phyloP scores from a whole-genome alignment of 2,797 vertebrate species.

The Pantherophis vulpinus region DNA sequence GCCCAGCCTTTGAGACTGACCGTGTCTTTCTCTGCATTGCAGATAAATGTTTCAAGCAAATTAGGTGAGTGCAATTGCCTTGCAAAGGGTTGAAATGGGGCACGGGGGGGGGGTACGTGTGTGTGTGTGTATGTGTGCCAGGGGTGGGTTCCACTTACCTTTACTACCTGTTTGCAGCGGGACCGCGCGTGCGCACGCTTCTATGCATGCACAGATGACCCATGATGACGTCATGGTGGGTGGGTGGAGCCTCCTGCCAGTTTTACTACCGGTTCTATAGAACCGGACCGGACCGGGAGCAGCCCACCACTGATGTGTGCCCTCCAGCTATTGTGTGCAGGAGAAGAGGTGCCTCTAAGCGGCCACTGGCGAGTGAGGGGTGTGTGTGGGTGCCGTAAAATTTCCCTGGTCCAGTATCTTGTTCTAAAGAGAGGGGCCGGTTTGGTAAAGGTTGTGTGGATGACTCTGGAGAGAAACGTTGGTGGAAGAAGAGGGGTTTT shows the following conservation, averaged over 20 bases:
- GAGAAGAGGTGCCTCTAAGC: background rate
- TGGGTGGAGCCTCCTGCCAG: too few relatives aligned
- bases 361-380: background rate
- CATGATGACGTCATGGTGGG: too few relatives aligned
- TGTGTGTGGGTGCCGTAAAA: too few relatives aligned
- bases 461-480: background rate
- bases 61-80: background rate
- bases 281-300: too few relatives aligned
- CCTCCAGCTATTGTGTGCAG: background rate
- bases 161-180: too few relatives aligned
- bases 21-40: background rate
- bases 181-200: too few relatives aligned
- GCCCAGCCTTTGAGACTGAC: background rate
- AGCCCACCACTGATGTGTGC: too few relatives aligned
- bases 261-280: too few relatives aligned
- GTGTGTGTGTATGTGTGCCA: too few relatives aligned
- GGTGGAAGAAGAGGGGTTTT: background rate
- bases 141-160: too few relatives aligned
- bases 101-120: too few relatives aligned
- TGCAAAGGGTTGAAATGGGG: background rate
- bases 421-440: background rate
- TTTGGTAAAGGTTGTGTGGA: background rate
- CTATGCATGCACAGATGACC: too few relatives aligned
- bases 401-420: background rate
- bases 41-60: background rate